Base-by-base conservation (phyloP, 1,140 invertebrate genomes). In the Drosophila fuyamai region DNA sequence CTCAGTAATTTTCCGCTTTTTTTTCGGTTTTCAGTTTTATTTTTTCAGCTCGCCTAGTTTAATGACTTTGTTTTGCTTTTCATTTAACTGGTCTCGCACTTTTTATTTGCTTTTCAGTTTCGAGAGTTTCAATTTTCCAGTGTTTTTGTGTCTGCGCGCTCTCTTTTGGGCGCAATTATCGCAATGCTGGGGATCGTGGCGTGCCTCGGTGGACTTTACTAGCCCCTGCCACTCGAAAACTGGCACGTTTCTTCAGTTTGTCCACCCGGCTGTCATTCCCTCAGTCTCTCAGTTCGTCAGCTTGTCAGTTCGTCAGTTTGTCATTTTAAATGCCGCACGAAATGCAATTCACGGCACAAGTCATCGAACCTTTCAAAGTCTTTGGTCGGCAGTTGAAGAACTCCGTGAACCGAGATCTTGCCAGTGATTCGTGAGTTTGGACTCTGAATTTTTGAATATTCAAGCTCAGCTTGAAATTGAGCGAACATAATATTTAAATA, bases 1-100 rank as follows among this genome's bases (percentile, higher is more conserved):
- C 63, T 86, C 65, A 46, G 74, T 81, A 76, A 82, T 86, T 88
- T 86, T 85, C 82, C 79, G 48, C 68, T 75, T 78, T 71, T 57
- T 58, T 54, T 35, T 32, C 3, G 1, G 55, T 4, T 66, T 72
- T 67, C 53, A 36, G 29, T 50, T 43, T 51, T 54, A 46, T 38
- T 23, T 60, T 38, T 8, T 9, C 23, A 32, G 32, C 65, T 35
- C 44, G 48, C 18, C 38, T 41, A 65, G 66, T 78, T 63, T 71
- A 74, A 81, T 71, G 74, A 81, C 67, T 79, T 86, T 73, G 65
- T 65, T 84, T 76, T 73, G 73, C 16, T 88, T 79, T 82, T 68
- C 83, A 79, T 79, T 81, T 81, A 85, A 85, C 81, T 67, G 61
- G 75, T 78, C 74, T 46, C 13, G 23, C 65, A 40, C 41, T 47